phyloP scores from a whole-genome alignment of 2,113 vertebrate species.

The Lichenostomus cassidix region DNA sequence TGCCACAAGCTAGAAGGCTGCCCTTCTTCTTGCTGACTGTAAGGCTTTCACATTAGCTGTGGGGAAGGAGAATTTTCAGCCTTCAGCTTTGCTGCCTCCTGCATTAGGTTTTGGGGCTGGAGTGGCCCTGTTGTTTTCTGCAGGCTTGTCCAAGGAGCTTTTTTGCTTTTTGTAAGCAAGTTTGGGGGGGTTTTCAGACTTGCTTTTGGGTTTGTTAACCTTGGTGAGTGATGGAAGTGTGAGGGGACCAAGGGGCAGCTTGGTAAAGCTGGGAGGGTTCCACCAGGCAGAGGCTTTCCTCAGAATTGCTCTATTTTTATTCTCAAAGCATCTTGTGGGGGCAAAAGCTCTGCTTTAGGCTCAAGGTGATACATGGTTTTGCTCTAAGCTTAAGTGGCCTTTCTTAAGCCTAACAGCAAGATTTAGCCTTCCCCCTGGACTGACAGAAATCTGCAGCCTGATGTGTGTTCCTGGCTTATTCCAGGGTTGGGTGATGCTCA shows the following conservation, averaged over 20 bases:
- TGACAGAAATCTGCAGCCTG: neutral
- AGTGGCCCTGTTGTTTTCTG: neutral
- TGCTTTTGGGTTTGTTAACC: neutral
- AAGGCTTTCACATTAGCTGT: conserved; percentile 52
- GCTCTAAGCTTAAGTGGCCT: neutral
- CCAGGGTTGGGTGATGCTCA: neutral
- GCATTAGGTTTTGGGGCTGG: neutral
- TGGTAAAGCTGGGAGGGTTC: neutral
- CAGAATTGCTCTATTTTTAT: accelerated
- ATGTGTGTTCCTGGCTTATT: neutral
- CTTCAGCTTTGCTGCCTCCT: neutral
- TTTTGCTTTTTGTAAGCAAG: neutral
- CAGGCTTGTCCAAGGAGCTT: neutral
- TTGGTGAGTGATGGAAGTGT: neutral
- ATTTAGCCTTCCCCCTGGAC: neutral
- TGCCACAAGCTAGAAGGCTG: conserved; percentile 61
- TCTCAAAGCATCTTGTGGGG: neutral
- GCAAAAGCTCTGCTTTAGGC: neutral
- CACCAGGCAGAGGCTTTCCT: neutral
- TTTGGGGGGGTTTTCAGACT: neutral
- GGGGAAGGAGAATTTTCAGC: neutral
- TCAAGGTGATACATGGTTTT: neutral
- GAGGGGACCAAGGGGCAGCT: neutral
- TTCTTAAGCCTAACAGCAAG: neutral
- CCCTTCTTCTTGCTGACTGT: conserved; percentile 51